A percentile compares a stretch with the other conserved stretches of the same genome.
Conservation (phyloP, 2,113 vertebrate genomes). For the Crypturellus undulatus region DNA sequence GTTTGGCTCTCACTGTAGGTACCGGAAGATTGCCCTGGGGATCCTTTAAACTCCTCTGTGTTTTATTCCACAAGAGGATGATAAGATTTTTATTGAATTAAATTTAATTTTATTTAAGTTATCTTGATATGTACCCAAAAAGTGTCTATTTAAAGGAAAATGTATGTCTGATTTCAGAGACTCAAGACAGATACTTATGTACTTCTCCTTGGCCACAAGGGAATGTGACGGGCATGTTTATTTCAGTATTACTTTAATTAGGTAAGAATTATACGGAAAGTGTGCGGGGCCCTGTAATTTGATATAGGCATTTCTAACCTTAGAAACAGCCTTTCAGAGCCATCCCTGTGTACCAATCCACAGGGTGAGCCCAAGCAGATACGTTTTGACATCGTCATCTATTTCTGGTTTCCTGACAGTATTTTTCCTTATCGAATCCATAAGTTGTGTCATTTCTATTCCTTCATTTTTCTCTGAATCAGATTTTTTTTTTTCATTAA, state of each 20-base stretch:
- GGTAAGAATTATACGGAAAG: slow-evolving; percentile 37
- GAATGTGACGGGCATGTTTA: slow-evolving; percentile 8
- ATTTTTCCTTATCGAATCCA: slow-evolving; percentile 29
- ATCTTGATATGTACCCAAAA: slow-evolving; percentile 17
- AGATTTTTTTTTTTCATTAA: slow-evolving; percentile 7
- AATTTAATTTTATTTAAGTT: slow-evolving; percentile 55
- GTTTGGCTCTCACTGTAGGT: slow-evolving; percentile 39
- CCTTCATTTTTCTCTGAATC: slow-evolving; percentile 39
- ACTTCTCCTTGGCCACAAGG: slow-evolving; percentile 5
- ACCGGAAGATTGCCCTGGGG: slow-evolving; percentile 38
- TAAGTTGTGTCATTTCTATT: slow-evolving; percentile 51
- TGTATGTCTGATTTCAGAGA: slow-evolving; percentile 31
- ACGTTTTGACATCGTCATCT: slow-evolving; percentile 34
- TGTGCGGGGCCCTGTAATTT: slow-evolving; percentile 20
- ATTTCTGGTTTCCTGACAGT: background rate
- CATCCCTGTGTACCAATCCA: background rate
- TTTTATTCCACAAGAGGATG: slow-evolving; percentile 41
- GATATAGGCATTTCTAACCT: slow-evolving; percentile 11
- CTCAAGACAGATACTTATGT: background rate
- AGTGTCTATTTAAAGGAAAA: slow-evolving; percentile 32
- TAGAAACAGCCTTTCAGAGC: background rate
- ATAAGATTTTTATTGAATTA: slow-evolving; percentile 50
- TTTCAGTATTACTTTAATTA: slow-evolving; percentile 54
- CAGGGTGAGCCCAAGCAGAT: background rate
- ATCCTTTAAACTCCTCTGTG: slow-evolving; percentile 48